These are phyloP conservation scores for Panagrolaimus sp. DNA, from an alignment of 1,140 invertebrate species.

Conservation along the genomic window DNA sequence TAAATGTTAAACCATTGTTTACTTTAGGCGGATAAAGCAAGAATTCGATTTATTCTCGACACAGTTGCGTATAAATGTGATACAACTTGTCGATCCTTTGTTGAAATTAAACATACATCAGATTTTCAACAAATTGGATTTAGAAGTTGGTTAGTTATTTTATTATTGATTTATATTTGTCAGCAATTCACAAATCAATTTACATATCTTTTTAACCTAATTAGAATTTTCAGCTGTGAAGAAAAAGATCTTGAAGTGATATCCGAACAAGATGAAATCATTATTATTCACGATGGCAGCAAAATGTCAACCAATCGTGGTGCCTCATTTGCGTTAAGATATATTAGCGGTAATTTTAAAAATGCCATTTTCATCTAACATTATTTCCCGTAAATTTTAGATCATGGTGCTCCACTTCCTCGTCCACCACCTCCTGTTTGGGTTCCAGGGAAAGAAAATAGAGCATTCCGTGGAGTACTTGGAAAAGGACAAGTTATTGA, in stretches of 20 bases:
- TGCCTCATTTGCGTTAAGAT: conserved; percentile 46
- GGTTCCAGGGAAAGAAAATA: conserved; percentile 55
- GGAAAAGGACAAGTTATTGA: conserved; percentile 51
- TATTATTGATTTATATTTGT: too few species aligned
- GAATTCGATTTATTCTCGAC: conserved; percentile 54
- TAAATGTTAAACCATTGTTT: too few species aligned
- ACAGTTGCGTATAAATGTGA: conserved; percentile 46
- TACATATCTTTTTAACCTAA: too few species aligned
- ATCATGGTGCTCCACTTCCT: conserved; percentile 49
- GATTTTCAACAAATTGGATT: conserved; percentile 58
- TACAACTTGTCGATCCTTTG: conserved; percentile 51
- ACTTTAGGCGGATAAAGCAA: conserved; percentile 29
- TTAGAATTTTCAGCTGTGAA: conserved; percentile 50
- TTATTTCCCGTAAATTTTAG: conserved; percentile 6
- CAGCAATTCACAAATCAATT: too few species aligned
- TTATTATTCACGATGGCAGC: conserved; percentile 35
- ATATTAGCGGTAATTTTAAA: conserved; percentile 39
- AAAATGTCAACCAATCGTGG: conserved; percentile 19
- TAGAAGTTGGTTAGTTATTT: conserved; percentile 46
- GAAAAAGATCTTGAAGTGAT: conserved; percentile 51
- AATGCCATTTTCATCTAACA: not conserved
- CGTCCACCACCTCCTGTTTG: conserved; percentile 53
- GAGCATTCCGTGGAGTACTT: conserved; percentile 49
- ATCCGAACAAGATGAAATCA: conserved; percentile 51
- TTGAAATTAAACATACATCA: conserved; percentile 56